Base-by-base conservation (phyloP, 2,797 vertebrate genomes). In the Sebastes hubbsi region DNA sequence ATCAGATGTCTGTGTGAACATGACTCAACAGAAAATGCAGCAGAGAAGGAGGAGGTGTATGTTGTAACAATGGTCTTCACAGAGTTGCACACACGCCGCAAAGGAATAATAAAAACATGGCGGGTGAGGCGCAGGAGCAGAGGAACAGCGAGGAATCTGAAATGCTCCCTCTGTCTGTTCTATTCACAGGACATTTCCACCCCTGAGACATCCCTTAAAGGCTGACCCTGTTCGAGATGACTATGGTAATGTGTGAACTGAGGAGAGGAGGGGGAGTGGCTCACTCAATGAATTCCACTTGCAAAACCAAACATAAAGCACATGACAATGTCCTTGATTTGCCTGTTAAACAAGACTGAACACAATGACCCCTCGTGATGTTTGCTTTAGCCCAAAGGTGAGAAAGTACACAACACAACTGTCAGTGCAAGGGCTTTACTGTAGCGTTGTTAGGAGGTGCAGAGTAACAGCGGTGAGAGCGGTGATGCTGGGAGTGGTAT, bases 401-500 rank as follows among this genome's bases (percentile, higher is more conserved):
- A 84, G 77, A 87, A 64, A 67, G 38, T 25, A 27, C 3, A 38
- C 38, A 16, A 55, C 59, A 34, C 32, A 75, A 56, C 75, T 65
- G 76, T 86, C 66, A 32, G 66, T 3, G 38, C n/a, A 4, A 24
- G 68, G 78, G 49, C 69, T 86, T 86, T 68, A 29, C 63, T 70
- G 24, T 10, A 42, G 72, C 70, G 54, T 76, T 71, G 79, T 30
- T 75, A 75, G 66, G 56, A 75, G 82, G 86, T 72, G 79, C 74
- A 78, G 77, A 75, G 56, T 70, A 52, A 75, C 69, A 81, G 73
- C 22, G 30, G 72, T 72, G 69, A 80, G 84, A 72, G 62, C 29
- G 63, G 79, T n/a, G 86, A 89, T 83, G 83, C 80, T 75, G 80
- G 66, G 69, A 69, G 81, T 38, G 83, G 82, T 85, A 77, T 94